Evolutionary conservation across 2,888 invertebrate genomes (phyloP).

Genomic region (Mythimna ferrago): DNA sequence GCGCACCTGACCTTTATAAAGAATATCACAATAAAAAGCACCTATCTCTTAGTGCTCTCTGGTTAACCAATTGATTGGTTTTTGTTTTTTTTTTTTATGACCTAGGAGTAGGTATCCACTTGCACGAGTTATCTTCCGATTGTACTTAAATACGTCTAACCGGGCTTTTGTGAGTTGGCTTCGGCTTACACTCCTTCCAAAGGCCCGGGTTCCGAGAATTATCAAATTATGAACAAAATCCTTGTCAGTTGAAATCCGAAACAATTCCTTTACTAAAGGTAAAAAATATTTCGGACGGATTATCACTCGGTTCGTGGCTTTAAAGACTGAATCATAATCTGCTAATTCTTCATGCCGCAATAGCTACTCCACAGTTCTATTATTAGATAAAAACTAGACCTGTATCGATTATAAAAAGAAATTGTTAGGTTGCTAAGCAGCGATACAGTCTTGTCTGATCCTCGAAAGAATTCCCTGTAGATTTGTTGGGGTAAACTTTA

Average conservation of each 20-base stretch:
- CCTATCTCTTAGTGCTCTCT: not conserved
- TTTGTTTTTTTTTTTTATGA: not conserved
- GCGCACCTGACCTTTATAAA: not conserved
- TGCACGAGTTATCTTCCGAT: too few species aligned
- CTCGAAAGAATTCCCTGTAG: slow-evolving; percentile 3
- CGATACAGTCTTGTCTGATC: slow-evolving; percentile 7
- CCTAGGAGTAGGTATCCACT: too few species aligned
- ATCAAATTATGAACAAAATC: not conserved
- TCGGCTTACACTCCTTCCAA: too few species aligned
- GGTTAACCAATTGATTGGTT: not conserved
- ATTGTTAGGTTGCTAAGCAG: slow-evolving; percentile 53
- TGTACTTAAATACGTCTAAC: too few species aligned
- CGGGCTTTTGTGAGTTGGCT: too few species aligned
- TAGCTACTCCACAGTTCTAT: slow-evolving; percentile 11
- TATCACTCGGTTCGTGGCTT: not conserved
- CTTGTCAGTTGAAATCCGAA: not conserved
- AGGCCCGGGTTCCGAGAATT: too few species aligned
- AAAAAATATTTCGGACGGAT: not conserved
- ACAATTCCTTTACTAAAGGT: not conserved
- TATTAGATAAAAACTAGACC: slow-evolving; percentile 22
- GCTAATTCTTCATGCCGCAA: not conserved
- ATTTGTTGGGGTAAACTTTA: not conserved
- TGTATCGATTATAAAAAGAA: slow-evolving; percentile 42
- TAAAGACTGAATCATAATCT: not conserved
- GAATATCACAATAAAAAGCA: not conserved